phyloP scores from a whole-genome alignment of 2,888 invertebrate species.

The Caenorhabditis sp. region DNA sequence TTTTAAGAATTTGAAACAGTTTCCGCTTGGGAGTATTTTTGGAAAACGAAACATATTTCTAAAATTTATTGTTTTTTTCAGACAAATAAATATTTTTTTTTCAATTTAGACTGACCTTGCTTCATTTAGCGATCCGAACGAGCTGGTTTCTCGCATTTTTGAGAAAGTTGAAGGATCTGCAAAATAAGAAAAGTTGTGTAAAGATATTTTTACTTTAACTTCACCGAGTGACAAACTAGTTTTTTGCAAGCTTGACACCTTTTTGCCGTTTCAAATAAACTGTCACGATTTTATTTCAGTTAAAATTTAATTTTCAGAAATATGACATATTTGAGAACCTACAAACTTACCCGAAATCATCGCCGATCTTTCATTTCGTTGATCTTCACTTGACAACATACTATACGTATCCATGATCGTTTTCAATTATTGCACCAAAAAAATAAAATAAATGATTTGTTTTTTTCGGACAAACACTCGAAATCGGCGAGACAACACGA shows the following conservation, averaged over 20 bases:
- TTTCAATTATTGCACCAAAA: background rate
- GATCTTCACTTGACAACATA: background rate
- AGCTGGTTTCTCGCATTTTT: background rate
- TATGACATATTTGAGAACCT: no score
- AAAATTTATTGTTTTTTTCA: no score
- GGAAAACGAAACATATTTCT: no score
- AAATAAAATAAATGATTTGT: background rate
- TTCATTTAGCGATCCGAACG: background rate
- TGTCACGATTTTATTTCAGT: no score
- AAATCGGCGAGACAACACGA: background rate
- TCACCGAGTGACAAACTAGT: no score
- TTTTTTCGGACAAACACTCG: background rate
- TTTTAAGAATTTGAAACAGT: background rate
- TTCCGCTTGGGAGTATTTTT: no score
- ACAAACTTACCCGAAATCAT: background rate
- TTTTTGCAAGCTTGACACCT: no score
- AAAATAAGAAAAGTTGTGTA: background rate
- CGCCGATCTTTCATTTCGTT: background rate
- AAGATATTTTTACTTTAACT: no score
- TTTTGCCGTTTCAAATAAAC: no score
- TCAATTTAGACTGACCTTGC: background rate
- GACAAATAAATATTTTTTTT: no score
- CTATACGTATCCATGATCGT: background rate
- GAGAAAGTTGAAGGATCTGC: background rate
- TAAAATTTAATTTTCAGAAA: no score